These are phyloP conservation scores for Aptenodytes patagonicus DNA, from an alignment of 2,113 vertebrate species.

Conservation along the genomic window DNA sequence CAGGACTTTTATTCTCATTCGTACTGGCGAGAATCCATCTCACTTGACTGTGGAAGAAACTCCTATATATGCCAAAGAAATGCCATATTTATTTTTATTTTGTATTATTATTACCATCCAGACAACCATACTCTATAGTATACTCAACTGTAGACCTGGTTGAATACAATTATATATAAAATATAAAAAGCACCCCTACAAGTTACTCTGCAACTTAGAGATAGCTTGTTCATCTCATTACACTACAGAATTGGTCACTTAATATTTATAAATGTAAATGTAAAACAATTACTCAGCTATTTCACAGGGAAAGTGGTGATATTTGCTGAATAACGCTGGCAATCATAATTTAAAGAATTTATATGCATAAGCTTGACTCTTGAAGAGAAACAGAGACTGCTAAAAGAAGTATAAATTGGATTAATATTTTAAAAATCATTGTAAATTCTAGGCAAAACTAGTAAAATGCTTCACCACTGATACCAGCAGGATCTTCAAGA, in stretches of 20 bases:
- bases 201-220: background rate
- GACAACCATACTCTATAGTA: background rate
- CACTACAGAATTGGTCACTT: background rate
- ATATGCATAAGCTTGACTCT: background rate
- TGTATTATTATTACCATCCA: background rate
- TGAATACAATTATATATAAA: background rate
- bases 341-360: background rate
- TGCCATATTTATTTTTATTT: background rate
- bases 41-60: background rate
- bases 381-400: background rate
- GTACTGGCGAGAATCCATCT: background rate
- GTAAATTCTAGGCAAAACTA: background rate
- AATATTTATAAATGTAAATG: background rate
- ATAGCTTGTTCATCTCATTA: background rate
- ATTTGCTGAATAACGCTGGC: background rate
- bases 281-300: background rate
- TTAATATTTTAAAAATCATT: background rate
- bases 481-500: background rate
- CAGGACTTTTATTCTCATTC: background rate
- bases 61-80: background rate
- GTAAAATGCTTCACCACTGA: background rate
- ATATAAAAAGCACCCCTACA: background rate
- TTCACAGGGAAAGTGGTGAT: background rate
- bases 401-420: background rate
- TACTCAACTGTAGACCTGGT: background rate